A percentile compares a stretch with the other conserved stretches of the same genome.
These are phyloP conservation scores for Lepus europaeus DNA, from an alignment of 2,113 vertebrate species.

Conservation along the genomic window DNA sequence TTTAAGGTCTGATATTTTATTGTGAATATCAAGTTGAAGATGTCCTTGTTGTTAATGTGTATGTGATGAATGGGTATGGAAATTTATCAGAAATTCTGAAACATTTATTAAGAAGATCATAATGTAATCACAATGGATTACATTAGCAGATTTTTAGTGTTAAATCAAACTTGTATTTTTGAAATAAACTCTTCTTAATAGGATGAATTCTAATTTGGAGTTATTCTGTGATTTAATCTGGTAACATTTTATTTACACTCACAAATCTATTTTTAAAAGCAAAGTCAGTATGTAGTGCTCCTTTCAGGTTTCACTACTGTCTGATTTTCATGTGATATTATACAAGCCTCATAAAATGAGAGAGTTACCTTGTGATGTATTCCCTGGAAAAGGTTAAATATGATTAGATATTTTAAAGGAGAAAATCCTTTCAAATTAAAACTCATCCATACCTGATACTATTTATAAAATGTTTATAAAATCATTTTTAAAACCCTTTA, in stretches of 20 bases:
- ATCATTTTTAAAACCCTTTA: slow-evolving; percentile 43
- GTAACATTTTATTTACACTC: background rate
- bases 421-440: slow-evolving; percentile 6
- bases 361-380: background rate
- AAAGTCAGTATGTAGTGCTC: background rate
- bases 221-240: background rate
- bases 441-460: background rate
- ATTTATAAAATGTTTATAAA: background rate
- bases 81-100: background rate
- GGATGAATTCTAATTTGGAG: background rate
- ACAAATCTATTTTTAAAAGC: slow-evolving; percentile 7
- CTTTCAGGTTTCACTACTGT: background rate
- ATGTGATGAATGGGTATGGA: background rate
- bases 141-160: background rate
- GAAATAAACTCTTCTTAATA: slow-evolving; percentile 11
- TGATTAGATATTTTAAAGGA: slow-evolving; percentile 42
- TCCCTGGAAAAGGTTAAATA: background rate
- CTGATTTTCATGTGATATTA: background rate
- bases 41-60: background rate
- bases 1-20: background rate
- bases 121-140: background rate
- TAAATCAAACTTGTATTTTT: background rate
- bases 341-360: slow-evolving; percentile 6
- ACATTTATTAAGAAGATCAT: background rate
- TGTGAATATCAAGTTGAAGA: background rate